phyloP scores from a whole-genome alignment of 2,113 vertebrate species.

The Agelaius phoeniceus region DNA sequence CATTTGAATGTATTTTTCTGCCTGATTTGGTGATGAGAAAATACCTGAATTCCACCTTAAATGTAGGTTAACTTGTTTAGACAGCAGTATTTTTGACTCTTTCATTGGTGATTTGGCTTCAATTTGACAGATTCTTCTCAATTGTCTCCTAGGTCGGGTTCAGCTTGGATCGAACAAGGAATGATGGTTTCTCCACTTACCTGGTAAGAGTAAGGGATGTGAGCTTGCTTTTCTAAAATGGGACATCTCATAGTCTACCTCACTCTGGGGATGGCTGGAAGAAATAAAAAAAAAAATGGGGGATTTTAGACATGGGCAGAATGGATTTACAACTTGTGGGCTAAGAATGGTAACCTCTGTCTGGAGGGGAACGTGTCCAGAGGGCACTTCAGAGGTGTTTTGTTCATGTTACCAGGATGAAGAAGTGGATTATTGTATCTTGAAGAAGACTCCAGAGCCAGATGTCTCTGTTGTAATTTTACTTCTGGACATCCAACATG shows the following conservation, averaged over 20 bases:
- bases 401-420: slow-evolving; percentile 75
- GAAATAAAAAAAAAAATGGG: accelerated
- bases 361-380: accelerated
- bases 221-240: background rate
- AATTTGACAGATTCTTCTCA: background rate
- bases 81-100: background rate
- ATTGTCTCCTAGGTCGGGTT: slow-evolving; percentile 78
- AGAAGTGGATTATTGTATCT: slow-evolving; percentile 81
- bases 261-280: background rate
- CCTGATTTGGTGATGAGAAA: background rate
- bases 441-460: slow-evolving; percentile 72
- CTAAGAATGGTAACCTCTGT: background rate
- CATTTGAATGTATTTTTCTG: background rate
- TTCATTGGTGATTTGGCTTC: background rate
- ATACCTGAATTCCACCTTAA: background rate
- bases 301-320: background rate
- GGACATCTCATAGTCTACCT: background rate
- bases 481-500: slow-evolving; percentile 72
- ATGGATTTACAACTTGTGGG: background rate
- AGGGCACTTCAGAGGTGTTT: background rate
- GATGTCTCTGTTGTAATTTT: slow-evolving; percentile 76
- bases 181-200: slow-evolving; percentile 85
- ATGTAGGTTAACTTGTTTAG: background rate
- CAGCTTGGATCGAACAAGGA: slow-evolving; percentile 83
- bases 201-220: slow-evolving; percentile 76